Evolutionary conservation across 2,113 vertebrate species (phyloP), one percentile per base, ranked within the genome.

Genomic region (Martes martes): DNA sequence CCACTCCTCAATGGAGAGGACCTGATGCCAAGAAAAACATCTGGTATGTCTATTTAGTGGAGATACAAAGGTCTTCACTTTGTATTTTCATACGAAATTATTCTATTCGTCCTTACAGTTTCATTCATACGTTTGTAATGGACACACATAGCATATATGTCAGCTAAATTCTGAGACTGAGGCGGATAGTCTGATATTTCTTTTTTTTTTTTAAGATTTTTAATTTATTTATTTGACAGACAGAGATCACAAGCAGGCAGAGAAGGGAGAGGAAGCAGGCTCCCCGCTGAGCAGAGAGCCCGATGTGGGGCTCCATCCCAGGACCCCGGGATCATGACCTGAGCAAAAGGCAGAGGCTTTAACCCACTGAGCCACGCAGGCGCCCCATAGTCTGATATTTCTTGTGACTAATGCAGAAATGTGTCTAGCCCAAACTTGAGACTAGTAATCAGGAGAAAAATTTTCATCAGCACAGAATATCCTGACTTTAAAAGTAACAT

Each of bases 131-230:
- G 26, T 88, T 86, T 95, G 5, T 71, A 95, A 88, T 45, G 5
- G 47, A 14, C 26, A 71, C 55, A 13, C 55, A 81, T 42, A 93
- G 24, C 39, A 42, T 81, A 1, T 83, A 65, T 85, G 9, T 76
- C 86, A 91, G 65, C 94, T 73, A 91, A 94, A 83, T 69, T 91
- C 52, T 95, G 94, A 93, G 18, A 85, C 24, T n/a, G 63, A 91
- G 67, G 8, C 39, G 3, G 9, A 85, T 21, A 28, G 16, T 83
- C 21, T 26, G 10, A 19, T 89, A 26, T 50, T 87, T 65, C 69
- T 45, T 74, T 39, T 39, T 39, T 39, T 39, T 39, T 39, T 39
- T 39, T 39, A 39, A 39, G 39, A 39, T 39, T 39, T 39, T 39
- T 39, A 39, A 39, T 4, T 39, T 39, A 4, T 39, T 39, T 39